Evolutionary conservation across 2,888 invertebrate species (phyloP).

Genomic region (Epistrophella euchroma): DNA sequence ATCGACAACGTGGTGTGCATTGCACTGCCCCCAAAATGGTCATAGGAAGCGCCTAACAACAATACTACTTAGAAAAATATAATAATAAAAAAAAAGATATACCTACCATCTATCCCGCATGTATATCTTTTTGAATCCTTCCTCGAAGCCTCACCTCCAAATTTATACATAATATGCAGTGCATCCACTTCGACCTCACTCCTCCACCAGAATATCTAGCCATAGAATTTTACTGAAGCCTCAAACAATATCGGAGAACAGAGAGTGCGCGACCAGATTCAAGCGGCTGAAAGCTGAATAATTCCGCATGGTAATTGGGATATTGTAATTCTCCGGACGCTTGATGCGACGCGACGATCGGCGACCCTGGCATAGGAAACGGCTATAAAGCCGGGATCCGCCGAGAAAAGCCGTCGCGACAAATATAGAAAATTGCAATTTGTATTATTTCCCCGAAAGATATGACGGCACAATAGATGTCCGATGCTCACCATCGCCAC

Average conservation of each 20-base stretch:
- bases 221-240: background rate
- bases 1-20: conserved; percentile 34
- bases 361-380: background rate
- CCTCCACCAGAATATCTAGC: conserved; percentile 42
- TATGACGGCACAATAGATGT: conserved; percentile 75
- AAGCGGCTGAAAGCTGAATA: conserved; percentile 55
- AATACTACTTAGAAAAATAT: conserved; percentile 6
- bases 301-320: conserved; percentile 75
- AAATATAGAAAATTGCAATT: conserved; percentile 75
- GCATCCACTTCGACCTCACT: conserved; percentile 40
- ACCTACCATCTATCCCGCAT: conserved; percentile 4
- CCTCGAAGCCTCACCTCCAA: conserved; percentile 19
- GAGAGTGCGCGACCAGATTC: conserved; percentile 23
- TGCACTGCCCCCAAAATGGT: conserved; percentile 51
- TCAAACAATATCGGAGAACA: conserved; percentile 10
- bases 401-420: conserved; percentile 68
- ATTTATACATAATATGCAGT: conserved; percentile 58
- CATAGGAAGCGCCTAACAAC: conserved; percentile 69
- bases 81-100: background rate
- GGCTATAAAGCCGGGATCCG: background rate
- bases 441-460: conserved; percentile 74
- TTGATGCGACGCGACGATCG: conserved; percentile 19
- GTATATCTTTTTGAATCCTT: background rate
- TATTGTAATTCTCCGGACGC: conserved; percentile 70
- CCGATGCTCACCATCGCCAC: conserved; percentile 33